A percentile compares a stretch with the other conserved stretches of the same genome.
Evolutionary conservation across 2,888 invertebrate species (phyloP).

Genomic region (Carabus problematicus): DNA sequence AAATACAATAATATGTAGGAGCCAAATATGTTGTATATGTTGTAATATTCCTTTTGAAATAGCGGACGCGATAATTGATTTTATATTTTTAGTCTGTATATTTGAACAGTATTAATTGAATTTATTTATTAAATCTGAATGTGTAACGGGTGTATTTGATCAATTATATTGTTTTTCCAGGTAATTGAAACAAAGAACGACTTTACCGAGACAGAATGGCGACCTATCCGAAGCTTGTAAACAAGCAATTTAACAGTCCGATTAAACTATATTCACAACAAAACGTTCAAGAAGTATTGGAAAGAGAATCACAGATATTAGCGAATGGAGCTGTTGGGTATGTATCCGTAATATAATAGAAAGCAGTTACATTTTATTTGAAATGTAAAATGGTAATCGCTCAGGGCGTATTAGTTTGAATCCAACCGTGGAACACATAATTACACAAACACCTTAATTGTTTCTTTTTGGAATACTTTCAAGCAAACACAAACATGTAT

Average conservation of each 20-base stretch:
- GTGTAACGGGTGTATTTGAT: background rate
- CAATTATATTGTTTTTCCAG: conserved; percentile 17
- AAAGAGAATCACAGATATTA: conserved; percentile 78
- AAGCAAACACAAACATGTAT: conserved; percentile 13
- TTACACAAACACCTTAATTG: background rate
- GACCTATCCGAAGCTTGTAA: conserved; percentile 74
- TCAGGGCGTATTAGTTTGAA: background rate
- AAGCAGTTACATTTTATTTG: background rate
- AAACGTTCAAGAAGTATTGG: conserved; percentile 80
- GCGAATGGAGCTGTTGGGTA: conserved; percentile 83
- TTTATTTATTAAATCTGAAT: background rate
- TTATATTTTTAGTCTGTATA: too few species aligned
- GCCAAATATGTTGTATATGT: too few species aligned
- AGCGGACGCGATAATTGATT: too few species aligned
- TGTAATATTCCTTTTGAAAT: too few species aligned
- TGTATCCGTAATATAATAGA: conserved; percentile 54
- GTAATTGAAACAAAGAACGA: conserved; percentile 29
- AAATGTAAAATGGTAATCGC: background rate
- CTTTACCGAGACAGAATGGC: conserved; percentile 64
- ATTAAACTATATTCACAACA: conserved; percentile 84
- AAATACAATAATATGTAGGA: too few species aligned
- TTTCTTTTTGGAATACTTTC: conserved; percentile 27
- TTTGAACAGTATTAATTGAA: too few species aligned
- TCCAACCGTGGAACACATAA: background rate
- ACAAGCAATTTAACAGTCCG: conserved; percentile 90